These are phyloP conservation scores for Entomobrya proxima DNA, from an alignment of 2,888 invertebrate genomes.

Conservation along the genomic window DNA sequence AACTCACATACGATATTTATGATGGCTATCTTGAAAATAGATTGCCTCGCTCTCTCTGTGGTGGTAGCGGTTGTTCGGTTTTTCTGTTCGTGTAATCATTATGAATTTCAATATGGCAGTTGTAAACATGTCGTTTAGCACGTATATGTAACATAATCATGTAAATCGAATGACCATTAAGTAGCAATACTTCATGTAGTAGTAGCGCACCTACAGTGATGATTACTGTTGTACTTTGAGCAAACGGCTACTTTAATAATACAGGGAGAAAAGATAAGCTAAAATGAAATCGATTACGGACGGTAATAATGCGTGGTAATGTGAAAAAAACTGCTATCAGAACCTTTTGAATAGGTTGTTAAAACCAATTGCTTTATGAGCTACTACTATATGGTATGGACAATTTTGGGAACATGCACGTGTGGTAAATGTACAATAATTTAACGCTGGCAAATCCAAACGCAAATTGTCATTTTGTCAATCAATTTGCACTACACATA, in stretches of 20 bases:
- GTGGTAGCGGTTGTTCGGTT: too few relatives aligned
- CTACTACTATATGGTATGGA: not conserved
- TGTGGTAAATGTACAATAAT: not conserved
- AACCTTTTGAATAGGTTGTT: not conserved
- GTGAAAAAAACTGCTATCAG: not conserved
- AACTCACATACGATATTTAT: slow-evolving; percentile 35
- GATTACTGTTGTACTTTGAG: not conserved
- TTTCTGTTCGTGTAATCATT: slow-evolving; percentile 16
- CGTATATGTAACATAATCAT: not conserved
- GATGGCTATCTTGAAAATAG: slow-evolving; percentile 46
- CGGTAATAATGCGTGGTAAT: not conserved
- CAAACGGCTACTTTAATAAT: not conserved
- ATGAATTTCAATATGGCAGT: slow-evolving; percentile 36
- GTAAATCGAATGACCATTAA: slow-evolving; percentile 33
- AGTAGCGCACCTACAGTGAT: not conserved
- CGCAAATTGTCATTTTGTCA: not conserved
- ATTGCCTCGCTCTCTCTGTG: slow-evolving; percentile 11
- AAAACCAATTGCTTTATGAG: not conserved
- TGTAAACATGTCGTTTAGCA: slow-evolving; percentile 36
- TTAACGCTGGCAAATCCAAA: not conserved
- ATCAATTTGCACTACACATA: slow-evolving; percentile 1
- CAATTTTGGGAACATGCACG: not conserved
- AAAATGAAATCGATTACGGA: slow-evolving; percentile 6
- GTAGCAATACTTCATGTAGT: not conserved
- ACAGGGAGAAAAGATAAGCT: not conserved